phyloP scores from a whole-genome alignment of 2,888 invertebrate genomes.

The Brachylomia viminalis region DNA sequence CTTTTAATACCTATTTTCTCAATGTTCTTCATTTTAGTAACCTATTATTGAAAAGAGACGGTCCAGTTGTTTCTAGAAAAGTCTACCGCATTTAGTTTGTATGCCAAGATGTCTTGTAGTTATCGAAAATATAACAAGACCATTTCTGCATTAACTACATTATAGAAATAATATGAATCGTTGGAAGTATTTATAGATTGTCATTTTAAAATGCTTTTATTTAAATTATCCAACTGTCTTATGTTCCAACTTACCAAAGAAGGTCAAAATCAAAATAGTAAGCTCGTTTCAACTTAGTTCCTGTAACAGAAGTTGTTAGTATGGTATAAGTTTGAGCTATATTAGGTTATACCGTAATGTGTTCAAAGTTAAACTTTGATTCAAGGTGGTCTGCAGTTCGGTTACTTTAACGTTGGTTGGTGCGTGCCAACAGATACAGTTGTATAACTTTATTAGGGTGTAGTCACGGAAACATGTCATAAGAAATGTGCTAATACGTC shows the following conservation, averaged over 20 bases:
- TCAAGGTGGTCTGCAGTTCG: conserved; percentile 32
- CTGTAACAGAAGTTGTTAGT: conserved; percentile 25
- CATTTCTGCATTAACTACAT: neutral
- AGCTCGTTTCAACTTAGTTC: conserved; percentile 20
- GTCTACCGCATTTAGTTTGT: too few relatives aligned
- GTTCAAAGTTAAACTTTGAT: conserved; percentile 34
- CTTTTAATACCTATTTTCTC: too few relatives aligned
- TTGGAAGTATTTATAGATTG: neutral
- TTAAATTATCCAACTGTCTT: neutral
- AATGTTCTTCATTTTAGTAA: too few relatives aligned
- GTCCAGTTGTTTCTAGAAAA: too few relatives aligned
- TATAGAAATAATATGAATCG: neutral
- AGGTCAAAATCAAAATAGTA: conserved; percentile 23
- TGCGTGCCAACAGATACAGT: conserved; percentile 8
- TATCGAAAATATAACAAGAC: too few relatives aligned
- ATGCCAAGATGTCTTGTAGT: too few relatives aligned
- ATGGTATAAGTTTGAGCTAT: conserved; percentile 31
- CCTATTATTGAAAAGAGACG: too few relatives aligned
- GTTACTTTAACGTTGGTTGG: conserved; percentile 1
- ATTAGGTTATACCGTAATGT: conserved; percentile 22
- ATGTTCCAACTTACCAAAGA: conserved; percentile 2
- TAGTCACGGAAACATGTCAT: conserved; percentile 6
- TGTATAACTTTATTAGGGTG: conserved; percentile 14
- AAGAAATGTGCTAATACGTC: neutral
- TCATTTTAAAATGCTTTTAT: neutral